phyloP scores from a whole-genome alignment of 2,888 invertebrate species.

The Torymus texanus region DNA sequence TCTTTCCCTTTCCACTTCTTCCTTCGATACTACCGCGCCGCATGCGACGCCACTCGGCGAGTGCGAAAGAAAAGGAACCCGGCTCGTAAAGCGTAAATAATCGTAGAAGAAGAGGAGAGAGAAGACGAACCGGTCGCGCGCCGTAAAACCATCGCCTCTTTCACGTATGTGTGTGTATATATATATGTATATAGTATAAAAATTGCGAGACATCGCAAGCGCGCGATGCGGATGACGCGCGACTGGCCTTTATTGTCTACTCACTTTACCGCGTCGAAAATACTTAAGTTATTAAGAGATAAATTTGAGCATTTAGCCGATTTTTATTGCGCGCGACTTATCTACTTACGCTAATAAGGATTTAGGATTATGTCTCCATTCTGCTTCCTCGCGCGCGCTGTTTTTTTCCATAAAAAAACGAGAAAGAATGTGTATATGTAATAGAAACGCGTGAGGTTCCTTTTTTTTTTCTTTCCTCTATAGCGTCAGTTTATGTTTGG shows the following conservation, averaged over 20 bases:
- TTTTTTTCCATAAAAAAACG: too few species aligned
- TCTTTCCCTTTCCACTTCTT: too few species aligned
- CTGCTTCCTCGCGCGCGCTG: background rate
- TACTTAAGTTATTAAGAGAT: constrained; percentile 34
- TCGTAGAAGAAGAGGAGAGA: constrained; percentile 59
- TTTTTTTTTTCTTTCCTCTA: background rate
- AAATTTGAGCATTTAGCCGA: constrained; percentile 40
- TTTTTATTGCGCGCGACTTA: constrained; percentile 38
- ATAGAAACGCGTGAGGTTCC: too few species aligned
- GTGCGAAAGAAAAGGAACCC: background rate
- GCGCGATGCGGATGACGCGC: background rate
- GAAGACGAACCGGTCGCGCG: constrained; percentile 23
- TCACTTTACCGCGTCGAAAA: background rate
- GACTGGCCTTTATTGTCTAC: constrained; percentile 31
- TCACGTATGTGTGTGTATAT: too few species aligned
- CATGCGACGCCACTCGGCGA: background rate
- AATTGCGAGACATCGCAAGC: constrained; percentile 27
- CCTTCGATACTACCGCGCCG: background rate
- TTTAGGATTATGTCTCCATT: constrained; percentile 47
- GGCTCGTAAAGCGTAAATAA: constrained; percentile 65
- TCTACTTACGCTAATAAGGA: constrained; percentile 46
- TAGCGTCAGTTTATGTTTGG: background rate
- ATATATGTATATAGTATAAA: constrained; percentile 24
- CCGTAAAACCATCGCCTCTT: constrained; percentile 23
- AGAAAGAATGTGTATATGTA: too few species aligned